These are phyloP conservation scores for Eupeodes corollae DNA, from an alignment of 1,140 invertebrate species.

Conservation along the genomic window DNA sequence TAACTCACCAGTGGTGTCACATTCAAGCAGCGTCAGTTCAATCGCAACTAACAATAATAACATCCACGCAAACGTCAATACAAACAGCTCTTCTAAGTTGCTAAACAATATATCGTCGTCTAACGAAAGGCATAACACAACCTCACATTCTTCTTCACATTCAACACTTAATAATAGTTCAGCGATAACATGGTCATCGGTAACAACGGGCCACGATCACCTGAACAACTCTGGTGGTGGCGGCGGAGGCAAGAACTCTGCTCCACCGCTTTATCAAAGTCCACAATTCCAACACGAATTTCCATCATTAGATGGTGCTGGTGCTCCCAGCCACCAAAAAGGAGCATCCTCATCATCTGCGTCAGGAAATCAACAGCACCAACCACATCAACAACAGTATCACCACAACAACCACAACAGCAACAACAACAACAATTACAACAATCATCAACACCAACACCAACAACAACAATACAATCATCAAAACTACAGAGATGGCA, in stretches of 20 bases:
- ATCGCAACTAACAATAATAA: background rate
- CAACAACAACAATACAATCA: conserved; percentile 13
- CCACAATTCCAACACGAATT: conserved; percentile 76
- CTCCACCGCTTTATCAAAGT: conserved; percentile 36
- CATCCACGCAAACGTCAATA: conserved; percentile 4
- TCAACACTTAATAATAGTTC: conserved; percentile 18
- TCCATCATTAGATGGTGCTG: conserved; percentile 56
- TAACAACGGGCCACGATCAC: conserved; percentile 34
- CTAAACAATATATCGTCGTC: no score
- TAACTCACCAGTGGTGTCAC: background rate
- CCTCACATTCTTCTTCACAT: background rate
- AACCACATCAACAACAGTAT: conserved; percentile 2
- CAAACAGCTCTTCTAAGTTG: background rate
- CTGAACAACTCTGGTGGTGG: conserved; percentile 10
- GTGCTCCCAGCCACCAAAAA: conserved; percentile 36
- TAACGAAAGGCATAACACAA: background rate
- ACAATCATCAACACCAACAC: conserved; percentile 6
- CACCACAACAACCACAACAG: background rate
- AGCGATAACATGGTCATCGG: conserved; percentile 35
- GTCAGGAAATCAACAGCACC: conserved; percentile 26
- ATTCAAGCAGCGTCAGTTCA: conserved; percentile 1
- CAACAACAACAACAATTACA: background rate
- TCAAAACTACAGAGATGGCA: background rate
- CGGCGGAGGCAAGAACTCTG: conserved; percentile 9
- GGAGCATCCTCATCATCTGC: conserved; percentile 24